phyloP scores from a whole-genome alignment of 2,888 invertebrate genomes.

The Hoplodrina ambigua region DNA sequence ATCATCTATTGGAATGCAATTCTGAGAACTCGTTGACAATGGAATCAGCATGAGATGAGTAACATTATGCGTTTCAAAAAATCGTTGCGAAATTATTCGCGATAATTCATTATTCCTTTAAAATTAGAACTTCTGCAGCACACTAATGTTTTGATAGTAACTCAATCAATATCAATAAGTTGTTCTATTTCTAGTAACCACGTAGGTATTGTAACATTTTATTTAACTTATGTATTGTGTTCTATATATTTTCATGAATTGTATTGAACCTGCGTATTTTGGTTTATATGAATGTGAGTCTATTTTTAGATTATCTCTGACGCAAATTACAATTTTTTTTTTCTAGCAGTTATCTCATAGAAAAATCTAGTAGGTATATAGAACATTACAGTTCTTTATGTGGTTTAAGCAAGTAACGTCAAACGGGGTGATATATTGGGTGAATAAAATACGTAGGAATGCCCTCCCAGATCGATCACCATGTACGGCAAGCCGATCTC shows the following conservation, averaged over 20 bases:
- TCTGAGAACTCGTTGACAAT: conserved; percentile 60
- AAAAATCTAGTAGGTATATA: conserved; percentile 1
- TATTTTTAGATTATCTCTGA: background rate
- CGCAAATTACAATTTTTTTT: background rate
- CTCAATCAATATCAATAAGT: conserved; percentile 15
- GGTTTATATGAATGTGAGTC: background rate
- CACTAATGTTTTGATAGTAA: conserved; percentile 9
- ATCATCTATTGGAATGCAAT: conserved; percentile 57
- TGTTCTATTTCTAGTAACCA: conserved; percentile 16
- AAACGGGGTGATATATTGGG: too few relatives aligned
- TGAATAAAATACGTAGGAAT: too few relatives aligned
- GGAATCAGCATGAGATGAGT: conserved; percentile 47
- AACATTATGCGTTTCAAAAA: conserved; percentile 27
- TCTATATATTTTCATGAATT: conserved; percentile 1
- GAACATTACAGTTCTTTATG: too few relatives aligned
- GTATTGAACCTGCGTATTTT: background rate
- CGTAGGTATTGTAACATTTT: background rate
- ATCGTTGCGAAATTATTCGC: conserved; percentile 40
- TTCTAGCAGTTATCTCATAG: background rate
- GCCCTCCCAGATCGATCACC: too few relatives aligned
- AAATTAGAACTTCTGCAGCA: conserved; percentile 3
- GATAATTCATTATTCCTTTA: background rate
- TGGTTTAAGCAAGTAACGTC: too few relatives aligned
- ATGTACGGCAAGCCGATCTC: too few relatives aligned
- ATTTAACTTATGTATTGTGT: background rate